phyloP scores from a whole-genome alignment of 1,140 invertebrate species.

The Dinoponera quadriceps region DNA sequence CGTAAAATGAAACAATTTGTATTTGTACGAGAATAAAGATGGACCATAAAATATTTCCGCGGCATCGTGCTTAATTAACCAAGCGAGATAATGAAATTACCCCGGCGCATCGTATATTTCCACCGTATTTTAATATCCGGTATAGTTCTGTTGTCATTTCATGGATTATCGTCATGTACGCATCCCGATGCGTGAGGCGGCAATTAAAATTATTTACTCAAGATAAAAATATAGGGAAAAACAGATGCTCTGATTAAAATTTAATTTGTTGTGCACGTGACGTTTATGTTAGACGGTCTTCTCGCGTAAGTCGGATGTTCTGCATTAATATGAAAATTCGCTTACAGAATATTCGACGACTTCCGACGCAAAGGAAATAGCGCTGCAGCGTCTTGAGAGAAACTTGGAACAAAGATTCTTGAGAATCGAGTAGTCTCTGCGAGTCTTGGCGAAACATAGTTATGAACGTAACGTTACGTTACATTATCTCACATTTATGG shows the following conservation, averaged over 20 bases:
- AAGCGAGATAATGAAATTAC: conserved; percentile 47
- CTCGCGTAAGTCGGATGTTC: background rate
- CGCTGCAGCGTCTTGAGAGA: too few relatives aligned
- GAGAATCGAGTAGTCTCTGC: background rate
- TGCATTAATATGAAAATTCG: background rate
- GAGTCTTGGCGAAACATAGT: background rate
- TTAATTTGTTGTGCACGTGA: background rate
- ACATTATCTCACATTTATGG: background rate
- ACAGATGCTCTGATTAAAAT: background rate
- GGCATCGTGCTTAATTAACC: conserved; percentile 36
- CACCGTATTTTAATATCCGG: conserved; percentile 28
- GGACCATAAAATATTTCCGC: conserved; percentile 13
- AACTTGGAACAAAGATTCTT: conserved; percentile 7
- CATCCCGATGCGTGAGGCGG: background rate
- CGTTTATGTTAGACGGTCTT: background rate
- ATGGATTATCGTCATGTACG: conserved; percentile 3
- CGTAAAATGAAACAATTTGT: conserved; percentile 46
- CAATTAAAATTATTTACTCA: conserved; percentile 38
- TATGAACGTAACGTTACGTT: background rate
- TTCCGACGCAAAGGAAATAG: background rate
- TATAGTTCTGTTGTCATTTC: conserved; percentile 16
- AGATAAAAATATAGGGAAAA: conserved; percentile 7
- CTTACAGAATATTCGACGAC: background rate
- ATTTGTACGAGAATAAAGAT: conserved; percentile 21
- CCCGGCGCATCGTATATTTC: background rate